These are phyloP conservation scores for Pseudomyrmex gracilis DNA, from an alignment of 1,140 invertebrate species.

Conservation along the genomic window DNA sequence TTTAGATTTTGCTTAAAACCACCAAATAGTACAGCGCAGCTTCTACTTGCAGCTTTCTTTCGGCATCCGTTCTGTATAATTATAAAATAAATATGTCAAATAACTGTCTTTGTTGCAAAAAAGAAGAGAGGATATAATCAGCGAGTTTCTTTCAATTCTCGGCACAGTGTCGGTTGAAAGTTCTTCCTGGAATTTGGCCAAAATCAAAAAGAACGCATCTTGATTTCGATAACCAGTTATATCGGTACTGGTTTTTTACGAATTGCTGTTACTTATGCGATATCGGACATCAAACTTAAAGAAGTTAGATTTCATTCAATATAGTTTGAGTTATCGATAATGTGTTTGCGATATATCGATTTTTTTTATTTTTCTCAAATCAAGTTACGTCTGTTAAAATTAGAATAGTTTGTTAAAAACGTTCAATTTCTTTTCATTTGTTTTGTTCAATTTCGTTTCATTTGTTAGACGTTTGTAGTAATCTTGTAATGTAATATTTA, in stretches of 20 bases:
- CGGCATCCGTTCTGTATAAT: not conserved
- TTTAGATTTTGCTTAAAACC: too few relatives aligned
- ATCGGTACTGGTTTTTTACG: constrained; percentile 28
- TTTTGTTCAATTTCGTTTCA: constrained; percentile 27
- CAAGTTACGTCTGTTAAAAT: constrained; percentile 27
- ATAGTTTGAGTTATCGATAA: not conserved
- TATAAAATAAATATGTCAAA: constrained; percentile 40
- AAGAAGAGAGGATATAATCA: constrained; percentile 16
- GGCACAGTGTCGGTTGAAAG: constrained; percentile 69
- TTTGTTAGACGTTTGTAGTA: too few relatives aligned
- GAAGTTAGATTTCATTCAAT: constrained; percentile 5
- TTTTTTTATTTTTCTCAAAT: constrained; percentile 53
- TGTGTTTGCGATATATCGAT: constrained; percentile 16
- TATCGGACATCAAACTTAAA: constrained; percentile 45
- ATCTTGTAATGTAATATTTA: not conserved
- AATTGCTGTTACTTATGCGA: not conserved
- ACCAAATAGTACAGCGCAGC: too few relatives aligned
- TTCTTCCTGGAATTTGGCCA: constrained; percentile 76
- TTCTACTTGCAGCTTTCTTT: constrained; percentile 23
- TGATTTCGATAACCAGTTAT: constrained; percentile 43
- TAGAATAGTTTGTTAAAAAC: constrained; percentile 26
- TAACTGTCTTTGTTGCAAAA: constrained; percentile 45
- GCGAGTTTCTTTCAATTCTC: constrained; percentile 70
- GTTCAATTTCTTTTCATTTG: constrained; percentile 47
- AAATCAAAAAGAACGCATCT: constrained; percentile 67